Conservation (phyloP, 1,140 invertebrate species). For the Tenebrio molitor region DNA sequence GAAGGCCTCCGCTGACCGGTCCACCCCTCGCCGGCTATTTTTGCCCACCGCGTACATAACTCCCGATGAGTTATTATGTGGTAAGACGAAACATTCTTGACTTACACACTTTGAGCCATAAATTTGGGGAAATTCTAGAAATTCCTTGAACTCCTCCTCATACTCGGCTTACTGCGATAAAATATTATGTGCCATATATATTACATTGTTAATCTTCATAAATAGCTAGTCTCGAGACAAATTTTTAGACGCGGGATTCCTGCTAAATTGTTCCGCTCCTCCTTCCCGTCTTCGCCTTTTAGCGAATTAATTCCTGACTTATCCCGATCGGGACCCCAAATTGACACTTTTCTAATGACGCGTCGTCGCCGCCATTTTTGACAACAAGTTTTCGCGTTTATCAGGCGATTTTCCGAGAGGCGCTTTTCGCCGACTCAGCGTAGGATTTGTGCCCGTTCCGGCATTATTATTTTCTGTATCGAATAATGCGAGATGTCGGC, state of each 20-base stretch:
- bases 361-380: background rate
- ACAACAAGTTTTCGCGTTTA: slow-evolving; percentile 22
- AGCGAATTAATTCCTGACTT: slow-evolving; percentile 43
- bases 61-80: slow-evolving; percentile 49
- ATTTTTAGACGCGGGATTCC: slow-evolving; percentile 47
- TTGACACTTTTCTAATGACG: slow-evolving; percentile 2
- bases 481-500: slow-evolving; percentile 7
- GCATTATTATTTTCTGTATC: slow-evolving; percentile 17
- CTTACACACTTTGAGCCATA: slow-evolving; percentile 51
- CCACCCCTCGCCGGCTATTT: too few relatives aligned
- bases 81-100: slow-evolving; percentile 52
- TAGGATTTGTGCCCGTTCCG: slow-evolving; percentile 7
- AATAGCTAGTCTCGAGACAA: slow-evolving; percentile 50
- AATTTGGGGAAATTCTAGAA: slow-evolving; percentile 53
- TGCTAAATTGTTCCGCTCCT: slow-evolving; percentile 48
- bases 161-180: slow-evolving; percentile 50
- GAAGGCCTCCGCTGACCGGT: too few relatives aligned
- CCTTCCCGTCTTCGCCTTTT: slow-evolving; percentile 5
- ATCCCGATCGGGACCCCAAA: background rate
- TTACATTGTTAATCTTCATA: slow-evolving; percentile 53
- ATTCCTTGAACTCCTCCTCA: slow-evolving; percentile 50
- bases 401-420: background rate
- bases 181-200: slow-evolving; percentile 53
- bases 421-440: slow-evolving; percentile 1
- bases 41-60: background rate